Conservation (phyloP, 2,113 vertebrate genomes). For the Limanda limanda region DNA sequence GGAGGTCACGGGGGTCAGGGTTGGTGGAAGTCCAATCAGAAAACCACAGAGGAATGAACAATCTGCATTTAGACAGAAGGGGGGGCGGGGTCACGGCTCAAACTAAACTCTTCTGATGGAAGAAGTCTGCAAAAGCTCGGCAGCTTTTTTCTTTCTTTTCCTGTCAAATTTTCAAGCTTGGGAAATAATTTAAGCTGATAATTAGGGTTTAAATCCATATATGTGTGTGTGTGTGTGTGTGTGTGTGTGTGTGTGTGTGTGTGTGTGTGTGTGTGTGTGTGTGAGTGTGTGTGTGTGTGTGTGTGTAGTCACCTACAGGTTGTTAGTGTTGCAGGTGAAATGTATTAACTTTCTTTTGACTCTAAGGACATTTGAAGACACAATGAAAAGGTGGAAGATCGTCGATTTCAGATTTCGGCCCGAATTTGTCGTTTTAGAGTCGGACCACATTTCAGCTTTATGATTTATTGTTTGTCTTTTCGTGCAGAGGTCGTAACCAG, state of each 20-base stretch:
- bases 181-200: constrained; percentile 23
- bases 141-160: not conserved
- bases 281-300: too few species aligned
- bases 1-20: constrained; percentile 40
- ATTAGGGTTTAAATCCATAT: constrained; percentile 21
- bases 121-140: constrained; percentile 10
- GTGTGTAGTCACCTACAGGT: constrained; percentile 1
- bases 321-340: constrained; percentile 8
- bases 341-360: not conserved
- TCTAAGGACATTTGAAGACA: not conserved
- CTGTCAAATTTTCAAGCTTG: constrained; percentile 25
- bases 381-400: not conserved
- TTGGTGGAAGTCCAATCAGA: constrained; percentile 63
- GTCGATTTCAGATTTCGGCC: too few species aligned
- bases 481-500: too few species aligned
- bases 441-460: too few species aligned
- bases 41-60: constrained; percentile 52
- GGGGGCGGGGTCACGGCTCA: too few species aligned
- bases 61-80: constrained; percentile 31
- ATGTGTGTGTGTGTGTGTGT: too few species aligned
- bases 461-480: too few species aligned
- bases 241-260: too few species aligned
- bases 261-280: too few species aligned
- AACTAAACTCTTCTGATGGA: not conserved
- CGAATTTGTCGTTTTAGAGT: too few species aligned